phyloP scores from a whole-genome alignment of 2,797 vertebrate genomes.

The Semaprochilodus insignis region DNA sequence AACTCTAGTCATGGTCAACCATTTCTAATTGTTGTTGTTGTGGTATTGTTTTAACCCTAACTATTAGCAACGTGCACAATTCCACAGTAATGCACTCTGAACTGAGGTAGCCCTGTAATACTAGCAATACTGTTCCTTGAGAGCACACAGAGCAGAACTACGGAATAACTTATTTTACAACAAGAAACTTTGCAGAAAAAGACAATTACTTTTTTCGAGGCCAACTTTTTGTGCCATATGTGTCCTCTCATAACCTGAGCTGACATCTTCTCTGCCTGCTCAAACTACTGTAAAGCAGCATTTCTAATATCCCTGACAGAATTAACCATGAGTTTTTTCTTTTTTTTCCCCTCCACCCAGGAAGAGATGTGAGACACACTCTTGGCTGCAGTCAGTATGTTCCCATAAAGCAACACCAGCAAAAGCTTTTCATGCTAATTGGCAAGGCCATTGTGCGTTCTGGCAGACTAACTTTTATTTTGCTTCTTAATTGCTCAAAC shows the following conservation, averaged over 20 bases:
- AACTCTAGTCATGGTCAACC: too few species aligned
- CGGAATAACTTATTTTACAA: not conserved
- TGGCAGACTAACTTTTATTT: conserved; percentile 17
- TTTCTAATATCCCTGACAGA: not conserved
- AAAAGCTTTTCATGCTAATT: conserved; percentile 30
- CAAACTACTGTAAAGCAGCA: not conserved
- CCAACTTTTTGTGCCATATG: conserved; percentile 5
- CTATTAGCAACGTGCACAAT: not conserved
- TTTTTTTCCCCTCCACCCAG: not conserved
- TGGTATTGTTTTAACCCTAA: not conserved
- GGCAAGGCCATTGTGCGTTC: conserved; percentile 24
- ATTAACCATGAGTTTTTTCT: conserved; percentile 7
- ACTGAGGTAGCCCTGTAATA: not conserved
- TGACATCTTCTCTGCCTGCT: not conserved
- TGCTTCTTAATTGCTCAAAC: conserved; percentile 27
- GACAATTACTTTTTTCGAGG: not conserved
- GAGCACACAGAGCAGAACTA: not conserved
- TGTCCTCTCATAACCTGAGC: not conserved
- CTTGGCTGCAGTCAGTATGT: not conserved
- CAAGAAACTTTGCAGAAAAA: not conserved
- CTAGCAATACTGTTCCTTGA: not conserved
- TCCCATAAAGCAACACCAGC: not conserved
- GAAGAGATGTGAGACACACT: not conserved
- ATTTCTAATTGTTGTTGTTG: not conserved
- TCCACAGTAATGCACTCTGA: not conserved